phyloP scores from a whole-genome alignment of 1,140 invertebrate genomes.

The Cotesia vestalis region DNA sequence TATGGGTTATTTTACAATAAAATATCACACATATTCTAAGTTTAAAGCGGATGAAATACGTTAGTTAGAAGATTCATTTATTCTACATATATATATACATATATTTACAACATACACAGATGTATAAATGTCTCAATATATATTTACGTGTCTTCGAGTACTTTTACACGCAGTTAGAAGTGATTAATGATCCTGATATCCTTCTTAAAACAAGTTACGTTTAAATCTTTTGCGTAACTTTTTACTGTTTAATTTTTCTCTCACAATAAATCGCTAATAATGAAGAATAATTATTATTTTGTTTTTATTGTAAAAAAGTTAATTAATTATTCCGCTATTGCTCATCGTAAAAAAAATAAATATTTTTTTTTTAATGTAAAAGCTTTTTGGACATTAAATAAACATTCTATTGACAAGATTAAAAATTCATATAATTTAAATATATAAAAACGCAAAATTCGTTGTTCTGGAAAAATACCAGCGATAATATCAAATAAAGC shows the following conservation, averaged over 20 bases:
- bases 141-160: constrained; percentile 13
- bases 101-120: background rate
- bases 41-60: background rate
- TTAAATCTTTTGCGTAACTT: background rate
- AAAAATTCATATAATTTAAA: too few species aligned
- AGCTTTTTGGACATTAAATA: too few species aligned
- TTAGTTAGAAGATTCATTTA: background rate
- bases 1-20: too few species aligned
- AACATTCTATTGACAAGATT: too few species aligned
- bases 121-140: constrained; percentile 1
- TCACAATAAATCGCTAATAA: too few species aligned
- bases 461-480: constrained; percentile 16
- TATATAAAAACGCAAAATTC: background rate
- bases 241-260: background rate
- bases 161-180: constrained; percentile 20
- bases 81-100: background rate
- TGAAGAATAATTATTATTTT: too few species aligned
- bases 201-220: background rate
- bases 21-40: too few species aligned
- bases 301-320: too few species aligned
- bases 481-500: constrained; percentile 21
- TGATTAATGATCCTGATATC: constrained; percentile 34
- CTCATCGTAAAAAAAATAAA: too few species aligned
- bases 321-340: too few species aligned
- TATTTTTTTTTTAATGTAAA: too few species aligned